A percentile compares a stretch with the other conserved stretches of the same genome.
Conservation (phyloP, 2,113 vertebrate species). For the Oxyura jamaicensis region DNA sequence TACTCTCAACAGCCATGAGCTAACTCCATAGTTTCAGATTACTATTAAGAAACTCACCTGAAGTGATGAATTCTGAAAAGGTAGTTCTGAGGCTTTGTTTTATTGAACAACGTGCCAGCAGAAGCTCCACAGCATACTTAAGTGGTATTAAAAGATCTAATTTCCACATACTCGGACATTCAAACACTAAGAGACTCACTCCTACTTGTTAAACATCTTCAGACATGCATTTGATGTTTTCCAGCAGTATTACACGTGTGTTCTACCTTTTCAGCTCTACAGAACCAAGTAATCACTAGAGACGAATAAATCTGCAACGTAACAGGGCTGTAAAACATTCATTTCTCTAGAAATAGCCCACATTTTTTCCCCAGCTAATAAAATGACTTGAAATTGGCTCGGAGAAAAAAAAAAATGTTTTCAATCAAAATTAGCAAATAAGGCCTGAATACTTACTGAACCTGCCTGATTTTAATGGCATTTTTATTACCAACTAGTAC, state of each 20-base stretch:
- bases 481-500: neutral
- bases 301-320: neutral
- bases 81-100: neutral
- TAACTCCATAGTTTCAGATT: neutral
- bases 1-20: neutral
- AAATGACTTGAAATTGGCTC: neutral
- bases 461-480: neutral
- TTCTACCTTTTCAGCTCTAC: neutral
- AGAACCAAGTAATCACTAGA: neutral
- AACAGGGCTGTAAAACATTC: neutral
- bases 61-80: neutral
- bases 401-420: neutral
- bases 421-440: neutral
- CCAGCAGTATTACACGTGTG: neutral
- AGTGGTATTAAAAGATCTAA: neutral
- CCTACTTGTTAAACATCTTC: neutral
- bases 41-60: rapidly evolving
- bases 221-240: neutral
- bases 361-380: neutral
- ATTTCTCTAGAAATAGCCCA: neutral
- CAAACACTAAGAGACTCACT: neutral
- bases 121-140: neutral
- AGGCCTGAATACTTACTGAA: neutral
- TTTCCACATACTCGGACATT: neutral
- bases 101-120: neutral